Conservation (phyloP, 2,113 vertebrate species). For the Aythya baeri region DNA sequence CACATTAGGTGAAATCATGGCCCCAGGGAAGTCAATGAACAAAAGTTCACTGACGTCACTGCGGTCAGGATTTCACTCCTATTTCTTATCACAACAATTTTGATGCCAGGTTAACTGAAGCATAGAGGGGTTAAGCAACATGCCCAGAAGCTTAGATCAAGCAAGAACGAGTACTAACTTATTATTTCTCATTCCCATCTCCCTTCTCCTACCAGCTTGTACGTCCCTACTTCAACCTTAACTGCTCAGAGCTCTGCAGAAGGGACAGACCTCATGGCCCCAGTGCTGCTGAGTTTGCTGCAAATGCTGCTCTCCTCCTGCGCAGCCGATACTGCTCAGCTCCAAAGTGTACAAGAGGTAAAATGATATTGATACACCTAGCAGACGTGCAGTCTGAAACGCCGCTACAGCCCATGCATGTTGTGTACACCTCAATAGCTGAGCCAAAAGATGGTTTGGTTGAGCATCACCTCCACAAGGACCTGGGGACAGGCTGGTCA, state of each 20-base stretch:
- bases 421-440: background rate
- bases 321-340: background rate
- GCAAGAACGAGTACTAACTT: background rate
- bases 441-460: background rate
- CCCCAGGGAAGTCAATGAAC: background rate
- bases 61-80: background rate
- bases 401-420: background rate
- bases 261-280: background rate
- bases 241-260: background rate
- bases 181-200: background rate
- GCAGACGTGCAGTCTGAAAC: background rate
- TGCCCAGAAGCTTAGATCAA: background rate
- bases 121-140: background rate
- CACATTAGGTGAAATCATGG: constrained; percentile 4
- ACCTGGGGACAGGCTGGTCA: background rate
- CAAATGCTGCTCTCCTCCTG: background rate
- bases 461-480: background rate
- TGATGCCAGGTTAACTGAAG: background rate
- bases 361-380: background rate
- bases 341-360: background rate
- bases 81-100: background rate
- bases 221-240: background rate
- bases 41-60: background rate
- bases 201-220: background rate
- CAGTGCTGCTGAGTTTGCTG: background rate